A percentile compares a stretch with the other conserved stretches of the same genome.
Evolutionary conservation across 2,888 invertebrate species (phyloP).

Genomic region (Caenorhabditis sp.): DNA sequence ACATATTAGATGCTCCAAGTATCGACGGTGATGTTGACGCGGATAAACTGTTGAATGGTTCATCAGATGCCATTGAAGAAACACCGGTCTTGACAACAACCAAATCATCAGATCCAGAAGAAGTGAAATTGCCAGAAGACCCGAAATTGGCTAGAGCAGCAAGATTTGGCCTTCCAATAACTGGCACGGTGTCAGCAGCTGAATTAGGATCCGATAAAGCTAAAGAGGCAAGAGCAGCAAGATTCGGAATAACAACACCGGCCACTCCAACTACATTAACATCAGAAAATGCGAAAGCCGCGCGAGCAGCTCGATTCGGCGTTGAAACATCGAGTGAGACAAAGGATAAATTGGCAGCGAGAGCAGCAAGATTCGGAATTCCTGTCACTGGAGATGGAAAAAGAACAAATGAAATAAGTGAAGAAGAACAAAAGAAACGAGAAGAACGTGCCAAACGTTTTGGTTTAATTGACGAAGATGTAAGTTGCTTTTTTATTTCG

Average conservation of each 20-base stretch:
- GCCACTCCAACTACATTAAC: neutral
- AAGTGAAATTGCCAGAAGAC: conserved; percentile 11
- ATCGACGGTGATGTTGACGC: conserved; percentile 26
- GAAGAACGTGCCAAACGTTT: conserved; percentile 33
- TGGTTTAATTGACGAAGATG: conserved; percentile 20
- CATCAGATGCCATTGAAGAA: neutral
- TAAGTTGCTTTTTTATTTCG: neutral
- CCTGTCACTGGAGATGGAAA: conserved; percentile 11
- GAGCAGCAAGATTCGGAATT: conserved; percentile 39
- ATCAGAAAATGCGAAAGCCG: conserved; percentile 27
- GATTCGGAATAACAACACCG: conserved; percentile 7
- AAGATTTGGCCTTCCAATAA: conserved; percentile 32
- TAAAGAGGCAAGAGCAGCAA: conserved; percentile 24
- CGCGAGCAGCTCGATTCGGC: conserved; percentile 29
- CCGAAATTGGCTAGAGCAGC: conserved; percentile 24
- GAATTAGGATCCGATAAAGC: conserved; percentile 12
- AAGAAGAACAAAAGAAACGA: conserved; percentile 13
- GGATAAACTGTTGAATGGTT: conserved; percentile 13
- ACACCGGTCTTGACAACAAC: neutral
- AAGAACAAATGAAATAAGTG: neutral
- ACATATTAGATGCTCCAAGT: conserved; percentile 30
- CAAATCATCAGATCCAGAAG: neutral
- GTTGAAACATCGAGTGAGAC: neutral
- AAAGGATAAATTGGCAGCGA: conserved; percentile 17
- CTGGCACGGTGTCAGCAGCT: conserved; percentile 7